Percentiles rank a stretch among this genome's conserved stretches.
phyloP scores from a whole-genome alignment of 2,113 vertebrate species.

The Rhodinocichla rosea region DNA sequence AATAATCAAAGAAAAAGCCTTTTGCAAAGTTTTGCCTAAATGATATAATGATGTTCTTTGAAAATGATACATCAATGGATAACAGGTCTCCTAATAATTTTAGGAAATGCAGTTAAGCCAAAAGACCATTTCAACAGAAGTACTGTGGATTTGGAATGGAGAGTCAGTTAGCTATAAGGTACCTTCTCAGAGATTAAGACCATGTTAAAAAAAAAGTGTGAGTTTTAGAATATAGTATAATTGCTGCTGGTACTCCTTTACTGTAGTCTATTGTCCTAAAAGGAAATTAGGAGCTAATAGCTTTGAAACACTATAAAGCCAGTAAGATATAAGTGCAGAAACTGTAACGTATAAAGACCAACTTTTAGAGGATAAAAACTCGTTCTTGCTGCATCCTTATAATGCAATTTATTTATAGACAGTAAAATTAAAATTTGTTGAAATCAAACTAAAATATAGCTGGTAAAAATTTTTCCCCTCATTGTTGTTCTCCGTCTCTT shows the following conservation, averaged over 20 bases:
- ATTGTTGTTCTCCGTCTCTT: not conserved
- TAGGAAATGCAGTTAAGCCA: not conserved
- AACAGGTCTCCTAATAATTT: not conserved
- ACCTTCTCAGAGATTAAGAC: not conserved
- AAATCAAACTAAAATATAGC: not conserved
- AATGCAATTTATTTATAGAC: not conserved
- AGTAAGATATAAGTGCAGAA: not conserved
- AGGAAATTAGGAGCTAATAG: not conserved
- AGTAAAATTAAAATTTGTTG: not conserved
- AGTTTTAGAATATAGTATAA: not conserved
- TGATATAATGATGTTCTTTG: not conserved
- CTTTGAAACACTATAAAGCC: not conserved
- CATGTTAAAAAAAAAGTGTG: not conserved
- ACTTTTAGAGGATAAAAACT: not conserved
- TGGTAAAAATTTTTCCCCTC: not conserved
- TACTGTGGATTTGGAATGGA: not conserved
- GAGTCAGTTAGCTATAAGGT: not conserved
- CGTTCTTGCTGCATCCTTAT: not conserved
- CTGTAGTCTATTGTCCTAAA: not conserved
- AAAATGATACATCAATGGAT: accelerated
- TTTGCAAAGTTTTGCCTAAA: not conserved
- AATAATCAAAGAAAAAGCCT: not conserved
- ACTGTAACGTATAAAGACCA: not conserved
- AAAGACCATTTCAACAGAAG: not conserved
- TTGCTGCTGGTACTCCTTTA: not conserved